Evolutionary conservation across 2,113 vertebrate genomes (phyloP), one percentile per base, ranked within the genome.

Genomic region (Calonectris borealis): DNA sequence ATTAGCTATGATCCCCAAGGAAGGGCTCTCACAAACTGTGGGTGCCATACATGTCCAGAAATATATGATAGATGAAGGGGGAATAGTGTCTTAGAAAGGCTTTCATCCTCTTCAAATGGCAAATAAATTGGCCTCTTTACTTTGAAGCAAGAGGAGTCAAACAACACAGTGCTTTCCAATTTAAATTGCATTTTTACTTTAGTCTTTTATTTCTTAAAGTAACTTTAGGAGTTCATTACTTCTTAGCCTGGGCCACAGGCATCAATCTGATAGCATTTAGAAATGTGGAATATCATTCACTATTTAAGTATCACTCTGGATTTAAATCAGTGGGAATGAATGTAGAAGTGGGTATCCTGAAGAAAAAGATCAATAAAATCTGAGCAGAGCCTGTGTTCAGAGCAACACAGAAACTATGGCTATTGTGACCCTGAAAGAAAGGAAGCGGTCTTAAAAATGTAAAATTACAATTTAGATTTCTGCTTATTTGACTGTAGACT

Each of bases 91-190:
- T 93, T 52, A 89, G 86, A 94, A 88, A 84, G 84, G 78, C 84
- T 97, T 96, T 95, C 68, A 93, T 96, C 64, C 75, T 93, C 94
- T 95, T 95, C 93, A 94, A 95, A 96, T 95, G 71, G 93, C 78
- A 94, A 95, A 93, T 89, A 95, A 96, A 95, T 96, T 96, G 91
- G 75, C 65, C 87, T 88, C 91, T 87, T 87, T 68, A 38, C 93
- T 97, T 96, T 94, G 90, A 96, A 95, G 91, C 40, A 83, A 78
- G 62, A 91, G 82, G 75, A 94, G 84, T 93, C 87, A 87, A 93
- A 93, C 86, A 96, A 92, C 88, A 78, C 61, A 83, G 75, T 81
- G 38, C 70, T 96, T 97, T 95, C 95, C 91, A 90, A 97, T 94
- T 97, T 95, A 95, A 97, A 95, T 92, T 96, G 57, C 65, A n/a